Percentiles rank a stretch among this genome's conserved stretches.
Evolutionary conservation across 2,113 vertebrate genomes (phyloP).

Genomic region (Clarias batrachus): DNA sequence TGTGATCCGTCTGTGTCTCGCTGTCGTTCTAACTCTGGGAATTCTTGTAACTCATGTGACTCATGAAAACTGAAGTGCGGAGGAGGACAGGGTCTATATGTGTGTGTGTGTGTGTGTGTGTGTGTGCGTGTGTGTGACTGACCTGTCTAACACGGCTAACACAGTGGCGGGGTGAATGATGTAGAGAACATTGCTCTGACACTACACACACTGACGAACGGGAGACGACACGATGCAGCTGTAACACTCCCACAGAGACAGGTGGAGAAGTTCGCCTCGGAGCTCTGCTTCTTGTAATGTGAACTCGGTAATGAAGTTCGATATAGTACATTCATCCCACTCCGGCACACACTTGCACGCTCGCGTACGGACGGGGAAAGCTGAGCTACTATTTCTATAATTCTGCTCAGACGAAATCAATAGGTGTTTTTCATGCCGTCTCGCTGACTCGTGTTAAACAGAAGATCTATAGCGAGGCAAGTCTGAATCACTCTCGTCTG

Average conservation of each 20-base stretch:
- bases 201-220: neutral
- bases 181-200: constrained; percentile 25
- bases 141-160: constrained; percentile 9
- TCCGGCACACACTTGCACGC: neutral
- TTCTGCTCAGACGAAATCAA: constrained; percentile 34
- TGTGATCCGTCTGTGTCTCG: neutral
- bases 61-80: constrained; percentile 2
- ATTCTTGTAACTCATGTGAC: neutral
- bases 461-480: constrained; percentile 28
- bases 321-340: constrained; percentile 12
- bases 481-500: constrained; percentile 37
- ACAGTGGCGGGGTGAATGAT: constrained; percentile 21
- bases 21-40: neutral
- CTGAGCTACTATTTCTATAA: constrained; percentile 56
- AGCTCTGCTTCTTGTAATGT: constrained; percentile 11
- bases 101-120: neutral
- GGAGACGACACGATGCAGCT: constrained; percentile 3
- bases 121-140: constrained; percentile 9
- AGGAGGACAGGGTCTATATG: neutral
- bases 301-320: constrained; percentile 24
- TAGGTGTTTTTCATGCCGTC: constrained; percentile 37
- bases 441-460: constrained; percentile 34
- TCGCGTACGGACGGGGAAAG: constrained; percentile 29
- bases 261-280: neutral
- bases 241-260: constrained; percentile 13